These are phyloP conservation scores for Eristalis pertinax DNA, from an alignment of 2,888 invertebrate genomes.

Conservation along the genomic window DNA sequence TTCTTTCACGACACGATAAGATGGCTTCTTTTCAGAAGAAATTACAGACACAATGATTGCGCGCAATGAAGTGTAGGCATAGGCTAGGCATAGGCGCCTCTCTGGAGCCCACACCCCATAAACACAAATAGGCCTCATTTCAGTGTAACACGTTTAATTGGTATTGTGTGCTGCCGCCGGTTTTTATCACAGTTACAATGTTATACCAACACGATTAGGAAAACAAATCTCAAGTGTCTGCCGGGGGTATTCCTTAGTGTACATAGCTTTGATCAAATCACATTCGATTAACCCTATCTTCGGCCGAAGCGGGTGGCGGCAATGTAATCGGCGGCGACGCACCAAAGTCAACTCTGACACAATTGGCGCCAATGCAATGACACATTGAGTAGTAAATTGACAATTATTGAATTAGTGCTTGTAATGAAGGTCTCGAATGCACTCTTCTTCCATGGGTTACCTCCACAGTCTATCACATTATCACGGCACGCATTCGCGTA, in stretches of 20 bases:
- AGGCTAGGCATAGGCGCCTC: conserved; percentile 30
- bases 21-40: conserved; percentile 8
- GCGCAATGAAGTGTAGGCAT: conserved; percentile 13
- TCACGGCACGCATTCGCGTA: conserved; percentile 37
- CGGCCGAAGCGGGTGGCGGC: background rate
- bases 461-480: conserved; percentile 17
- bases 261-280: conserved; percentile 37
- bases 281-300: conserved; percentile 51
- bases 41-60: conserved; percentile 23
- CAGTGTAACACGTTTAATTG: conserved; percentile 43
- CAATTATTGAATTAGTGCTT: conserved; percentile 67
- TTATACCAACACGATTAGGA: conserved; percentile 52
- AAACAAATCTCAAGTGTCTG: conserved; percentile 59
- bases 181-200: conserved; percentile 55
- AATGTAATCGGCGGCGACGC: conserved; percentile 22
- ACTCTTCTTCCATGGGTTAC: background rate
- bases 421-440: conserved; percentile 50
- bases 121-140: conserved; percentile 15
- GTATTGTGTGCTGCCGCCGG: conserved; percentile 15
- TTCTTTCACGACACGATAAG: background rate
- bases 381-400: conserved; percentile 62
- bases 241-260: conserved; percentile 34
- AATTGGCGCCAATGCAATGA: conserved; percentile 68
- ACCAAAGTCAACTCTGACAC: conserved; percentile 52
- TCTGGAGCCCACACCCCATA: conserved; percentile 38